These are phyloP conservation scores for Eupithecia exiguata DNA, from an alignment of 2,888 invertebrate genomes.

Conservation along the genomic window DNA sequence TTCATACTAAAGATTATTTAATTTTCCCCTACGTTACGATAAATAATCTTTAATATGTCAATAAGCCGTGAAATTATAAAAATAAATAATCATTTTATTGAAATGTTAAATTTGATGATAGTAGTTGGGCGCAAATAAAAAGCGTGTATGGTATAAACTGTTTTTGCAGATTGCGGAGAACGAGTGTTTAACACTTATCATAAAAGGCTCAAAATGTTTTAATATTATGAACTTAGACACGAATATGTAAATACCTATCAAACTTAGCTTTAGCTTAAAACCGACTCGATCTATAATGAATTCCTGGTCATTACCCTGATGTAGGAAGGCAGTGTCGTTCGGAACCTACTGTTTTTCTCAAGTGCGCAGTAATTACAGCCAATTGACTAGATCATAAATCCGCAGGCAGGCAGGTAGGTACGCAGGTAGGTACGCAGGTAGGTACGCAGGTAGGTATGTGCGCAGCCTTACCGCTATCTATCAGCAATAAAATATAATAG, in stretches of 20 bases:
- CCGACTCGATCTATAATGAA: background rate
- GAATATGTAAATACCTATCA: background rate
- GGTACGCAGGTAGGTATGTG: conserved; percentile 25
- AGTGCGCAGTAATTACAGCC: conserved; percentile 5
- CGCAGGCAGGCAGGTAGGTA: conserved; percentile 18
- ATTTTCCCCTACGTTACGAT: no score
- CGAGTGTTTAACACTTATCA: background rate
- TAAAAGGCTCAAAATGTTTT: no score
- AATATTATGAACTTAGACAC: background rate
- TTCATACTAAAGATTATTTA: no score
- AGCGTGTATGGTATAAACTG: background rate
- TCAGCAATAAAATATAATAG: conserved; percentile 35
- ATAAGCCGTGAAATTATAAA: no score
- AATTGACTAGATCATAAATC: conserved; percentile 23
- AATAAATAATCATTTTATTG: no score
- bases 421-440: no score
- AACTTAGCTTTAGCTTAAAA: background rate
- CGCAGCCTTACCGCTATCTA: conserved; percentile 24
- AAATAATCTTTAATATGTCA: no score
- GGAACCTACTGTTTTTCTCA: background rate
- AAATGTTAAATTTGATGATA: no score
- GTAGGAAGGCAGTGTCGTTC: background rate
- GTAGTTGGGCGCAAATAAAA: background rate
- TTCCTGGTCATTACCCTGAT: background rate
- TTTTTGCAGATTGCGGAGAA: background rate